Conservation (phyloP, 1,140 invertebrate species). For the Druon quercuslanigerum region DNA sequence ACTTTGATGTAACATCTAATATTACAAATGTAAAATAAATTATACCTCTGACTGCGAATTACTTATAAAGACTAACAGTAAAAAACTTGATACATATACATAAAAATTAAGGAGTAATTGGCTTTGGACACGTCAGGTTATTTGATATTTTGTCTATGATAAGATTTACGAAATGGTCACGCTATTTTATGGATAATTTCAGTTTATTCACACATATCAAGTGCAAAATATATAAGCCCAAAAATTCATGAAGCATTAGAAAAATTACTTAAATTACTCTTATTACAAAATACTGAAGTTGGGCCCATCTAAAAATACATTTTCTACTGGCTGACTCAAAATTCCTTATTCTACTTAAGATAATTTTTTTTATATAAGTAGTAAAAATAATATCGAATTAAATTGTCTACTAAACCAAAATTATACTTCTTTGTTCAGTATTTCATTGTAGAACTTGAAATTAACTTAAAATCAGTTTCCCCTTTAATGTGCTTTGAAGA, state of each 20-base stretch:
- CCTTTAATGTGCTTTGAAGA: no score
- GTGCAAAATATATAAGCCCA: not conserved
- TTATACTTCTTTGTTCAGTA: no score
- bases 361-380: no score
- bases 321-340: no score
- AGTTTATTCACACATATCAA: not conserved
- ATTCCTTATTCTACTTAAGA: no score
- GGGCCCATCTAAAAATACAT: no score
- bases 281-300: no score
- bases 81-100: conserved; percentile 7
- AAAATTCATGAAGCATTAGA: not conserved
- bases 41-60: not conserved
- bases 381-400: no score
- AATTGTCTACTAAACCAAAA: no score
- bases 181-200: conserved; percentile 22
- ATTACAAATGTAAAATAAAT: conserved; percentile 1
- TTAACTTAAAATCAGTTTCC: no score
- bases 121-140: not conserved
- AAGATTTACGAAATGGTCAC: conserved; percentile 12
- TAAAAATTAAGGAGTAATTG: not conserved
- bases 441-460: no score
- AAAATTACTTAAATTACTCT: no score
- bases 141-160: not conserved
- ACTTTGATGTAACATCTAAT: not conserved
- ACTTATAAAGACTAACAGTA: conserved; percentile 10